Evolutionary conservation across 2,797 vertebrate species (phyloP).

Genomic region (Ptychadena robeensis): DNA sequence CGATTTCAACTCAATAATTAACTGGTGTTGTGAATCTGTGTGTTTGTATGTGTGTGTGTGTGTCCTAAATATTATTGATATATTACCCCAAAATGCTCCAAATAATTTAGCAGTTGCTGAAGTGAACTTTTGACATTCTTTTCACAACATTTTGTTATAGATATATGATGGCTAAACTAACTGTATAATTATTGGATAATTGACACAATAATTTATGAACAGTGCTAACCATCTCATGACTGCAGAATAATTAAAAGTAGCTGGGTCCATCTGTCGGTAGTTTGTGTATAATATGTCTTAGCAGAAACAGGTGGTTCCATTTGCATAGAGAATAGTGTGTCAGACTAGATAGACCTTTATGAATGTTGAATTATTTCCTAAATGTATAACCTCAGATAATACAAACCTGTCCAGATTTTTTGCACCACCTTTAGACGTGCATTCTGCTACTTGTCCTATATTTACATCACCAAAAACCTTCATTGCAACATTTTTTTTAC

Average conservation of each 20-base stretch:
- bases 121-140: neutral
- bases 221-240: constrained; percentile 11
- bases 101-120: neutral
- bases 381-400: neutral
- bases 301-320: constrained; percentile 38
- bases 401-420: neutral
- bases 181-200: constrained; percentile 19
- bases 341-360: constrained; percentile 11
- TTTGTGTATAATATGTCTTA: constrained; percentile 39
- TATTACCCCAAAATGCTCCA: neutral
- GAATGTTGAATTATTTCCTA: neutral
- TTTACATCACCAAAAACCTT: neutral
- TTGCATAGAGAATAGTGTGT: constrained; percentile 22
- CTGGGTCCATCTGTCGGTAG: constrained; percentile 37
- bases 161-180: neutral
- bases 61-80: too few relatives aligned
- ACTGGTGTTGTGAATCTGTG: too few relatives aligned
- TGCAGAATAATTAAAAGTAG: constrained; percentile 17
- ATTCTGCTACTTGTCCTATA: neutral
- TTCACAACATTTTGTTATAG: constrained; percentile 9
- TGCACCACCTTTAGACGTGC: too few relatives aligned
- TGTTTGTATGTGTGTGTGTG: too few relatives aligned
- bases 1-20: too few relatives aligned
- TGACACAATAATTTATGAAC: constrained; percentile 18
- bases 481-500: neutral